Evolutionary conservation across 2,888 invertebrate genomes (phyloP), one percentile per base, ranked within the genome.

Genomic region (Rhagonycha lutea): DNA sequence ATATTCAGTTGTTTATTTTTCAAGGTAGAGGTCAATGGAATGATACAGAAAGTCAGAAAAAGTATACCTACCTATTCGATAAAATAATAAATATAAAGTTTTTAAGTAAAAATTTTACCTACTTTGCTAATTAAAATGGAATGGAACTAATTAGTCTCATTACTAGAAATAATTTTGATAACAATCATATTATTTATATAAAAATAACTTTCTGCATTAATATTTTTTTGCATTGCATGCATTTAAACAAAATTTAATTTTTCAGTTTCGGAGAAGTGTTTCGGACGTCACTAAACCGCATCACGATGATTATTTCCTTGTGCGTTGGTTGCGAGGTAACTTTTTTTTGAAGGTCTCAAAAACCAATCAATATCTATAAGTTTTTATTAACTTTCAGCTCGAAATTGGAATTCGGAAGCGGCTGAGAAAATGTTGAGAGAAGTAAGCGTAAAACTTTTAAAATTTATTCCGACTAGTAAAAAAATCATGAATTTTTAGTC

Each of bases 391-490:
- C 3, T 92, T 91, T 77, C 89, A 96, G 97, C 97, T 3, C 90
- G 97, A 84, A 94, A 94, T 87, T 97, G 96, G 93, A 93, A 97
- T 85, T 85, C 93, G 0, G 93, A 91, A 70, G 96, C 95, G n/a
- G 95, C 97, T 0, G 97, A 97, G 87, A 95, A 95, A 89, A 97
- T 97, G 97, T 89, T 97, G 2, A 89, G 96, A 89, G 93, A 94
- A 84, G 97, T 97, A 89, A 93, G 10, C 5, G 23, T n/a, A 4
- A 9, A 32, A 62, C n/a, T 14, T 61, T 28, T 32, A 72, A 65
- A 72, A 60, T 26, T 26, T 68, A 32, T 29, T 67, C 14, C 32
- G 14, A 67, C 24, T 32, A 71, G 61, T 75, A 71, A 69, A 29
- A 11, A 24, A 24, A 11, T 29, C 61, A 65, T 61, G 76, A 73